Conservation (phyloP, 1,140 invertebrate genomes). For the Oscheius sp. region DNA sequence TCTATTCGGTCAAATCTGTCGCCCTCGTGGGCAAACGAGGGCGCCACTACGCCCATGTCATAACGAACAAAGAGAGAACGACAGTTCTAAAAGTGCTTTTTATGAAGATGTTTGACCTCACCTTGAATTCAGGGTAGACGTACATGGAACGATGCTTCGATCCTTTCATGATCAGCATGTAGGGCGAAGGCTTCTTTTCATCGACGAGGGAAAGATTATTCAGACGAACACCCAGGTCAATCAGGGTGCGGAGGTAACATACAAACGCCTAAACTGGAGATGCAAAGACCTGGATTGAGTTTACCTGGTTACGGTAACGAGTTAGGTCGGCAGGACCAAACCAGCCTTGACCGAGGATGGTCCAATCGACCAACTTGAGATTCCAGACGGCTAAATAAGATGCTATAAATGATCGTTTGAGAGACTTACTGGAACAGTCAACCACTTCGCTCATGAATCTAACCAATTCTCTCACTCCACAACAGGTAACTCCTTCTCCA, state of each 20-base stretch:
- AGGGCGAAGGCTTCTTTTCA: constrained; percentile 18
- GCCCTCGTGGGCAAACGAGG: constrained; percentile 22
- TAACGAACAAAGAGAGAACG: constrained; percentile 18
- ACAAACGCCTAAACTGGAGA: constrained; percentile 9
- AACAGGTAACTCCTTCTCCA: constrained; percentile 24
- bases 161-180: constrained; percentile 24
- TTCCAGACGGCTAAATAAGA: constrained; percentile 14
- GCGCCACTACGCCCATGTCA: constrained; percentile 28
- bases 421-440: background rate
- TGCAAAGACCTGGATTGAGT: background rate
- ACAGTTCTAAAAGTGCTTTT: background rate
- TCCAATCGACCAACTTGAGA: constrained; percentile 9
- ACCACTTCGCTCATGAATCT: constrained; percentile 21
- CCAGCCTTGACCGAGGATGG: constrained; percentile 22
- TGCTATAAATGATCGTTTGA: background rate
- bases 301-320: constrained; percentile 16
- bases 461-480: constrained; percentile 23
- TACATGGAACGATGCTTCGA: constrained; percentile 6
- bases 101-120: background rate
- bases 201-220: constrained; percentile 17
- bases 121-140: constrained; percentile 32
- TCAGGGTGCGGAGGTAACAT: constrained; percentile 19
- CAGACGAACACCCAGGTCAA: constrained; percentile 10
- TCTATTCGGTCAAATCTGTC: constrained; percentile 14
- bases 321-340: constrained; percentile 23